A percentile compares a stretch with the other conserved stretches of the same genome.
Evolutionary conservation across 2,888 invertebrate genomes (phyloP).

Genomic region (Xylophagus ater): DNA sequence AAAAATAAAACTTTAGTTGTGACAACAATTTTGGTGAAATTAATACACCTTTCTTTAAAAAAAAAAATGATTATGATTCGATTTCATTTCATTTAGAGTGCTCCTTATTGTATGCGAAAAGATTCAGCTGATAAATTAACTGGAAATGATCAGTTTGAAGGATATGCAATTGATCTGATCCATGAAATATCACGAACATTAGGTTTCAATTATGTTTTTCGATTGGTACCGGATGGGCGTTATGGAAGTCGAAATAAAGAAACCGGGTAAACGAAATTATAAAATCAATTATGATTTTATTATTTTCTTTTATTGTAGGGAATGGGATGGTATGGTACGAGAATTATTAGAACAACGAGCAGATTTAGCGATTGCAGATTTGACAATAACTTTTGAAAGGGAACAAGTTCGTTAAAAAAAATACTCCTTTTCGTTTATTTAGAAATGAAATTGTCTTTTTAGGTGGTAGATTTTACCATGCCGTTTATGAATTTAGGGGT

Average conservation of each 20-base stretch:
- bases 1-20: constrained; percentile 87
- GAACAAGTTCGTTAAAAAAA: constrained; percentile 47
- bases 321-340: constrained; percentile 87
- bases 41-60: constrained; percentile 14
- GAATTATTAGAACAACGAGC: constrained; percentile 82
- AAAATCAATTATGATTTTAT: background rate
- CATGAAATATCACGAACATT: constrained; percentile 79
- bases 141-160: constrained; percentile 89
- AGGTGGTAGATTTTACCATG: constrained; percentile 92
- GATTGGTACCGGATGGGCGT: constrained; percentile 72
- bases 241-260: constrained; percentile 73
- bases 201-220: constrained; percentile 80
- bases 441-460: too few species aligned
- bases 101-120: constrained; percentile 92
- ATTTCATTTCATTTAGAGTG: constrained; percentile 52
- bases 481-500: constrained; percentile 98
- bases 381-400: constrained; percentile 94
- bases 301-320: constrained; percentile 41
- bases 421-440: too few species aligned
- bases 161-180: constrained; percentile 89
- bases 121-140: constrained; percentile 70
- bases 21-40: constrained; percentile 77
- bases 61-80: background rate
- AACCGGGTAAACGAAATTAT: constrained; percentile 38
- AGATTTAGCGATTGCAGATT: constrained; percentile 91